Percentiles rank a stretch among this genome's conserved stretches.
Evolutionary conservation across 2,888 invertebrate species (phyloP).

Genomic region (Cosmopolites sordidus): DNA sequence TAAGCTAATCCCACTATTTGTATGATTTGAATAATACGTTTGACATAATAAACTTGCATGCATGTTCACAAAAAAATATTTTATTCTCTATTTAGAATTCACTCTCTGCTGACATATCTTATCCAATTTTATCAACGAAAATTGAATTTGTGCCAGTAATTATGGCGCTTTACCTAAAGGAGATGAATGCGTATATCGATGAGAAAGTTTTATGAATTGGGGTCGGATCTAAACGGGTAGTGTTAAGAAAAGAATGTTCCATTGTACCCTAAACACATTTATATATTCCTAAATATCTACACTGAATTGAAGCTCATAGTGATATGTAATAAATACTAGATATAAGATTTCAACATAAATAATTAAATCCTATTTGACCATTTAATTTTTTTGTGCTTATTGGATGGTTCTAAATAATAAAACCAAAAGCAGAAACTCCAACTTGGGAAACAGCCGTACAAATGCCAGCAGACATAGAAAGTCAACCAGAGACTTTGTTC

Average conservation of each 20-base stretch:
- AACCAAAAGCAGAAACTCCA: too few species aligned
- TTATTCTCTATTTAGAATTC: background rate
- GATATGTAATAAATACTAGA: slow-evolving; percentile 4
- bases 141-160: slow-evolving; percentile 3
- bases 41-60: too few species aligned
- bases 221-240: slow-evolving; percentile 2
- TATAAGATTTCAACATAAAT: too few species aligned
- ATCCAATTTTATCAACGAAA: slow-evolving; percentile 5
- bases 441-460: too few species aligned
- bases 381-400: too few species aligned
- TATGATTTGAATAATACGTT: too few species aligned
- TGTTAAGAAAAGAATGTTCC: slow-evolving; percentile 5
- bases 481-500: too few species aligned
- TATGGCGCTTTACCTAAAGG: slow-evolving; percentile 9
- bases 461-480: too few species aligned
- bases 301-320: slow-evolving; percentile 14
- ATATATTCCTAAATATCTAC: slow-evolving; percentile 12
- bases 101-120: slow-evolving; percentile 4
- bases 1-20: too few species aligned
- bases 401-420: too few species aligned
- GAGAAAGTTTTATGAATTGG: slow-evolving; percentile 5
- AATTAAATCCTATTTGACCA: too few species aligned
- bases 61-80: too few species aligned
- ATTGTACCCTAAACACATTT: slow-evolving; percentile 10
- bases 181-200: slow-evolving; percentile 4